Conservation (phyloP, 2,888 invertebrate genomes). For the Pheosia tremula region DNA sequence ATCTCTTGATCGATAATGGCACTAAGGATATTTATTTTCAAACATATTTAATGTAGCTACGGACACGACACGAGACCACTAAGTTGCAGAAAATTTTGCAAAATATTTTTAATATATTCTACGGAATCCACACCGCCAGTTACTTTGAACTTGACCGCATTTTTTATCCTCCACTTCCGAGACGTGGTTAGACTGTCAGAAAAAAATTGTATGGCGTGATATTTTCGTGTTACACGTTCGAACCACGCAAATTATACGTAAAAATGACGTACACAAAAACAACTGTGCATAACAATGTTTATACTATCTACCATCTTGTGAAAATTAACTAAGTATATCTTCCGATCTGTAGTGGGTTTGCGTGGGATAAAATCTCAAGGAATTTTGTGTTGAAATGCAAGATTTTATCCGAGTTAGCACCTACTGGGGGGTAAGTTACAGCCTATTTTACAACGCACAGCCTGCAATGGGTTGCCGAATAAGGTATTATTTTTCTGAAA, state of each 20-base stretch:
- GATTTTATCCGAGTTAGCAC: too few species aligned
- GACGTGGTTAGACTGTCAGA: constrained; percentile 28
- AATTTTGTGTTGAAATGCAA: too few species aligned
- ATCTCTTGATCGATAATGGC: too few species aligned
- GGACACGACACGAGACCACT: too few species aligned
- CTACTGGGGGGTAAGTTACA: too few species aligned
- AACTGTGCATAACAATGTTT: background rate
- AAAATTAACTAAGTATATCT: background rate
- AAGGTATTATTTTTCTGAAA: too few species aligned
- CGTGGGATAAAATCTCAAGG: background rate
- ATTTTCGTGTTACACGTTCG: constrained; percentile 22
- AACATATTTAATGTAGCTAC: too few species aligned
- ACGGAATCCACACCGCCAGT: constrained; percentile 15
- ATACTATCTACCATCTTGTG: background rate
- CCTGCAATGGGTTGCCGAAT: too few species aligned
- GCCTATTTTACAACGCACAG: too few species aligned
- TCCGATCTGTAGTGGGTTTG: background rate
- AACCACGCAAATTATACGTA: background rate
- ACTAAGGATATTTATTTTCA: too few species aligned
- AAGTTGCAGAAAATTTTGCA: too few species aligned
- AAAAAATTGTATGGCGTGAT: constrained; percentile 36
- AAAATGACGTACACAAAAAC: background rate
- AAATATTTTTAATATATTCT: background rate
- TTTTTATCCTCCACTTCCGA: constrained; percentile 28
- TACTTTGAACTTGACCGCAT: constrained; percentile 27